Evolutionary conservation across 2,888 invertebrate species (phyloP), one percentile per base, ranked within the genome.

Genomic region (Pegoplata infirma): DNA sequence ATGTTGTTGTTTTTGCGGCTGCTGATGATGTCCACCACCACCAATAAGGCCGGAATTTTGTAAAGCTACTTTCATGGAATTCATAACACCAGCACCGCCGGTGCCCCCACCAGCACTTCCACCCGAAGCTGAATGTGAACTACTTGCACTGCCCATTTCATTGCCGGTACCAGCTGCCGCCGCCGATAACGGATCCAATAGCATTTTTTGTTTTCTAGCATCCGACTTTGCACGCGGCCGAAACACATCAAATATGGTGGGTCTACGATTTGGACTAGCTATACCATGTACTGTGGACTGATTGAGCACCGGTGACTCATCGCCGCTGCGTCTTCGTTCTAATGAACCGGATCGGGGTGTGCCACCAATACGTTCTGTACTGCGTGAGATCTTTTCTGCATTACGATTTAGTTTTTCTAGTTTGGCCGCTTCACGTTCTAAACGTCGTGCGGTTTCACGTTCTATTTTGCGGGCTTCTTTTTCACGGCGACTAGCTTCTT

Each of bases 51-150:
- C 90, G 82, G 89, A 89, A 81, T 89, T 86, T 82, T 96, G 94
- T 86, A 96, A 93, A 47, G 95, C 96, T 84, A 93, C 94, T 88
- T 94, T 95, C 92, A 97, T 94, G 86, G 96, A 95, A 81, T 95
- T 92, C 92, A 97, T 96, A 86, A 97, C 93, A 76, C 89, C 88
- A 17, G 84, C 83, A 67, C 83, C 82, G 59, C 84, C 82, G 10
- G n/a, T n/a, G n/a, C n/a, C n/a, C n/a, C 81, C 80, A 25, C 87
- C 87, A 36, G 86, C 56, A 28, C 44, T 66, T 23, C 75, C 78
- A 17, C 82, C 84, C 0, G 88, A 86, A 49, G 87, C 84, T 77
- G 85, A 83, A 78, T 85, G 84, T 75, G 84, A 84, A 76, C 87
- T 87, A 74, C 88, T 87, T 64, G 87, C 86, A 81, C 88, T 86